Conservation (phyloP, 2,113 vertebrate genomes). For the Notechis scutatus region DNA sequence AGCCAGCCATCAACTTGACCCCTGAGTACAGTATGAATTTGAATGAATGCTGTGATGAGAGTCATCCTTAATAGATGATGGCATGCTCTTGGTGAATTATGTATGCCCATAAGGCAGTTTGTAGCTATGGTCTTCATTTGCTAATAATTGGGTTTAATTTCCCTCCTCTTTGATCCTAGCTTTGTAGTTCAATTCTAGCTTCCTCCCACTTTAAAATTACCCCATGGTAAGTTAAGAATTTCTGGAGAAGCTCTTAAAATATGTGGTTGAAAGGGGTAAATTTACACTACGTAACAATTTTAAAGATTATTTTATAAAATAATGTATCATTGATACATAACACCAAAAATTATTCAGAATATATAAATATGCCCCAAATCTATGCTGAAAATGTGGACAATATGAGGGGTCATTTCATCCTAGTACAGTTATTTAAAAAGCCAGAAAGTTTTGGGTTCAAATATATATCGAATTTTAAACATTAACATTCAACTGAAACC, state of each 20-base stretch:
- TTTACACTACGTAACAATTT: background rate
- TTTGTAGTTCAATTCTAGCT: background rate
- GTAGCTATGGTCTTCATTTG: background rate
- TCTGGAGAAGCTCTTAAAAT: background rate
- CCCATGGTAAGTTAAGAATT: background rate
- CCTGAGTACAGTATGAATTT: background rate
- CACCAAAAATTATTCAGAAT: background rate
- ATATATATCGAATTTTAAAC: background rate
- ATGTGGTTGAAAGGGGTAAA: background rate
- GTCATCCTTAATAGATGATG: background rate
- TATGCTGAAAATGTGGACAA: background rate
- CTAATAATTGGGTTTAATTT: background rate
- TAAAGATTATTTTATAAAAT: background rate
- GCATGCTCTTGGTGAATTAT: background rate
- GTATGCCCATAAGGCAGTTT: background rate
- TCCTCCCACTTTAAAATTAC: background rate
- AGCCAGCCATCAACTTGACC: background rate
- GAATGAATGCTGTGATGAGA: background rate
- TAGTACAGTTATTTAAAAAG: background rate
- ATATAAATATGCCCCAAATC: background rate
- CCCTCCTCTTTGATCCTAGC: background rate
- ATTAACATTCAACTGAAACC: background rate
- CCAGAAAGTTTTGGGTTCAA: background rate
- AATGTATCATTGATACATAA: background rate
- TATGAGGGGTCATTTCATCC: background rate